Percentiles rank a stretch among this genome's conserved stretches.
These are phyloP conservation scores for Cosmopolites sordidus DNA, from an alignment of 2,888 invertebrate genomes.

Conservation along the genomic window DNA sequence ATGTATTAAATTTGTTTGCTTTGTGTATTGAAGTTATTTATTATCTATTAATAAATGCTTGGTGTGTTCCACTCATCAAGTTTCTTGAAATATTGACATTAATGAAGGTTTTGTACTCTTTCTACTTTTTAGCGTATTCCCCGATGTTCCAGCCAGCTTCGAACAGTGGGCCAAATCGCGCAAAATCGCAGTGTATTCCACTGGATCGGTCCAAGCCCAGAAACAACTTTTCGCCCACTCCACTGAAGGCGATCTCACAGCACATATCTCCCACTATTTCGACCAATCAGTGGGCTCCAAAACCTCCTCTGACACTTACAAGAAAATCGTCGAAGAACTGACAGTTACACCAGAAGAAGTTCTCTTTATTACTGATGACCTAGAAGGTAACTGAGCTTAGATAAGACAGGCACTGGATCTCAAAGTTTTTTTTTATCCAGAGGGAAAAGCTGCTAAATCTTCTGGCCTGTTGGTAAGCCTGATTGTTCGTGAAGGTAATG, in stretches of 20 bases:
- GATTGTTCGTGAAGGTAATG: conserved; percentile 77
- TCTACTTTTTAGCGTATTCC: conserved; percentile 77
- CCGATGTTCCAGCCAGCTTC: conserved; percentile 75
- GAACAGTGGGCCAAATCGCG: conserved; percentile 62
- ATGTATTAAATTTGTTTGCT: too few species aligned
- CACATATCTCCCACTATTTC: conserved; percentile 72
- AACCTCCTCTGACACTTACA: conserved; percentile 72
- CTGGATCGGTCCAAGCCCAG: conserved; percentile 88
- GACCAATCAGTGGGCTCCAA: conserved; percentile 84
- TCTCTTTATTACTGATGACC: conserved; percentile 82
- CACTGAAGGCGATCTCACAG: conserved; percentile 70
- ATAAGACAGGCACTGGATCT: too few species aligned
- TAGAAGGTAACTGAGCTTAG: conserved; percentile 57
- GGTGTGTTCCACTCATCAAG: too few species aligned
- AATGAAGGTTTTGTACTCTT: too few species aligned
- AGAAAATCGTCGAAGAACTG: conserved; percentile 67
- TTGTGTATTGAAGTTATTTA: too few species aligned
- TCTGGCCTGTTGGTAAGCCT: conserved; percentile 69
- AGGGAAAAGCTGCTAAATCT: conserved; percentile 75
- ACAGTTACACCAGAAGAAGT: conserved; percentile 62
- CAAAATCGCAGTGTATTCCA: conserved; percentile 84
- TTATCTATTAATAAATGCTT: too few species aligned
- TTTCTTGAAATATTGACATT: too few species aligned
- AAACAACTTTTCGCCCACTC: conserved; percentile 79
- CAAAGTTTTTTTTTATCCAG: conserved; percentile 51